Conservation (phyloP, 2,797 vertebrate species). For the Perodicticus potto region DNA sequence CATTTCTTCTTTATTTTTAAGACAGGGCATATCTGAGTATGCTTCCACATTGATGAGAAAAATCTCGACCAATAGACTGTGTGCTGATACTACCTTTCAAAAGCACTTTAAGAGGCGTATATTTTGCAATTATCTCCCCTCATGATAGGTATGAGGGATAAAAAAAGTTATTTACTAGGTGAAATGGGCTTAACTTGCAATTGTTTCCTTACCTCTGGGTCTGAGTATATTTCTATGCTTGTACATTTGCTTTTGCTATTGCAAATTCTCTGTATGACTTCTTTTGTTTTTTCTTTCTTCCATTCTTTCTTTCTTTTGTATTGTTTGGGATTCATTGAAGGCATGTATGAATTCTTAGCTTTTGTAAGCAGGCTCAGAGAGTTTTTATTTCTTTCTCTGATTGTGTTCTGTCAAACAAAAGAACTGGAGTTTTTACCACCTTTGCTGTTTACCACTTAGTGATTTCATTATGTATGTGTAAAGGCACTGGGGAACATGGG, state of each 20-base stretch:
- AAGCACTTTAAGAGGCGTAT: background rate
- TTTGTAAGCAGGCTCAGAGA: background rate
- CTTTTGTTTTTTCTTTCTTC: background rate
- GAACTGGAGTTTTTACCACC: background rate
- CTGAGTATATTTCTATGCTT: background rate
- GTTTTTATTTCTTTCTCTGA: background rate
- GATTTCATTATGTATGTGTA: background rate
- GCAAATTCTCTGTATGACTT: background rate
- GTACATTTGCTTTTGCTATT: background rate
- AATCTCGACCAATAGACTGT: background rate
- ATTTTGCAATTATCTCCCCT: background rate
- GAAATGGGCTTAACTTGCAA: background rate
- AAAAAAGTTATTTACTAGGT: background rate
- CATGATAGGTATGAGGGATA: background rate
- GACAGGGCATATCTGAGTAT: background rate
- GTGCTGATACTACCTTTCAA: background rate
- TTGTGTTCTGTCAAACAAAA: background rate
- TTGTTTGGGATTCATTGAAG: too few relatives aligned
- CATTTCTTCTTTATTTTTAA: background rate
- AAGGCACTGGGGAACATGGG: background rate
- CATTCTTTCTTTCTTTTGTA: too few relatives aligned
- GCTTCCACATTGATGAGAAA: background rate
- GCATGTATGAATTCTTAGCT: background rate
- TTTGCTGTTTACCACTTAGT: background rate
- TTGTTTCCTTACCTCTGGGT: background rate